Percentiles rank a stretch among this genome's conserved stretches.
Evolutionary conservation across 1,140 invertebrate species (phyloP).

Genomic region (Subanguina moxae): DNA sequence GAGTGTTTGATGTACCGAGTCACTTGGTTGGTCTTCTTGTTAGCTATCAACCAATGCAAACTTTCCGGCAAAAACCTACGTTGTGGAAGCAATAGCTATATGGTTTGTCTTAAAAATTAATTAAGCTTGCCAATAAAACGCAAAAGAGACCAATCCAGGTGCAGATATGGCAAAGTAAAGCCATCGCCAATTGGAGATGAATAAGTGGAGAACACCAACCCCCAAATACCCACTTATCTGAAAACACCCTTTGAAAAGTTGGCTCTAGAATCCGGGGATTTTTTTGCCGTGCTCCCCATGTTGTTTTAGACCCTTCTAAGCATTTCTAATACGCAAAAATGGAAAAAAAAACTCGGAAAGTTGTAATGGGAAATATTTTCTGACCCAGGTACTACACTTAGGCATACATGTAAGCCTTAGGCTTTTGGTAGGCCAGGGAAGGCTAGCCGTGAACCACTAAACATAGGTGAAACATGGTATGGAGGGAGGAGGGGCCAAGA

Average conservation of each 20-base stretch:
- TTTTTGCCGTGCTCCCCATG: no score
- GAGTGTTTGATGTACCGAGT: slow-evolving; percentile 24
- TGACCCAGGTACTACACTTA: no score
- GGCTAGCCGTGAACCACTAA: no score
- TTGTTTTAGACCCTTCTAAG: no score
- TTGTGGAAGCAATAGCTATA: background rate
- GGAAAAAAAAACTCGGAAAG: background rate
- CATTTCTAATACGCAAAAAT: no score
- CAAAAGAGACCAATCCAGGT: slow-evolving; percentile 35
- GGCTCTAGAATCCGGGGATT: background rate
- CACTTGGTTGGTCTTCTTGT: slow-evolving; percentile 35
- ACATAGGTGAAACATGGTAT: no score
- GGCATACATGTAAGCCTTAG: no score
- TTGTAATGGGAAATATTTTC: no score
- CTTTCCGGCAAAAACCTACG: slow-evolving; percentile 39
- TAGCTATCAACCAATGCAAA: slow-evolving; percentile 46
- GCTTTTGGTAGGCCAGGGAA: no score
- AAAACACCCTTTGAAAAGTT: background rate
- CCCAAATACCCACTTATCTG: slow-evolving; percentile 34
- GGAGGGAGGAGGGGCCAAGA: no score
- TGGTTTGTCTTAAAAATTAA: background rate
- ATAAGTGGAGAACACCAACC: slow-evolving; percentile 44
- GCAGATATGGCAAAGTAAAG: slow-evolving; percentile 32
- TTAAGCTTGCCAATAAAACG: slow-evolving; percentile 39
- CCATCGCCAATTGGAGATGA: slow-evolving; percentile 37